These are phyloP conservation scores for Erythrolamprus reginae DNA, from an alignment of 2,113 vertebrate genomes.

Conservation along the genomic window DNA sequence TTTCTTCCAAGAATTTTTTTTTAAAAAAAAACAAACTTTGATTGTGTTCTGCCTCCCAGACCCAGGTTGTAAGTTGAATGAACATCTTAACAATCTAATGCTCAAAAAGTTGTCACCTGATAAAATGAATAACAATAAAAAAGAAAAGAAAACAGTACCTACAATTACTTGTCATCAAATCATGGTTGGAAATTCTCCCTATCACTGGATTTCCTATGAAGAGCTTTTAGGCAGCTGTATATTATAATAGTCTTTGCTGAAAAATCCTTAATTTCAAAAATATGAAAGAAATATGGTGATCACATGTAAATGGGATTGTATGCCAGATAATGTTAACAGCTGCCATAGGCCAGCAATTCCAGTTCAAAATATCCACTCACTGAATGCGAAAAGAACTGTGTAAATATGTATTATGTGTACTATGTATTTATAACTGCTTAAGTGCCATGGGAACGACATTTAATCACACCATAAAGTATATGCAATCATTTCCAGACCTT, in stretches of 20 bases:
- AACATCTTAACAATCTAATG: neutral
- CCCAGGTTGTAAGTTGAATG: neutral
- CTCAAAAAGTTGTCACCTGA: neutral
- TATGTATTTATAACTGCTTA: neutral
- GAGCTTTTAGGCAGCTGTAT: neutral
- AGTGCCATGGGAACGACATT: neutral
- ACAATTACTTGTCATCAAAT: neutral
- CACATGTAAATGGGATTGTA: neutral
- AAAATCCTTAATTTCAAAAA: neutral
- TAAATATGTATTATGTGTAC: neutral
- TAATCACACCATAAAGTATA: neutral
- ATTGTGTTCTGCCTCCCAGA: neutral
- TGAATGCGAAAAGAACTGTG: neutral
- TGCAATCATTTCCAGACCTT: neutral
- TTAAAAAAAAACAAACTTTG: too few species aligned
- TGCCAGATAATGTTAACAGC: neutral
- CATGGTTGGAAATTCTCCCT: neutral
- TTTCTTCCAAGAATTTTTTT: neutral
- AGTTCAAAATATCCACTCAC: neutral
- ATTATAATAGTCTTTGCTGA: neutral
- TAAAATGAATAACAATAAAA: neutral
- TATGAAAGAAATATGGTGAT: neutral
- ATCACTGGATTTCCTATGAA: neutral
- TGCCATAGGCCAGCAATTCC: neutral
- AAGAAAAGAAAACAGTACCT: neutral